Percentiles rank a stretch among this genome's conserved stretches.
Evolutionary conservation across 2,797 vertebrate genomes (phyloP).

Genomic region (Geotrypetes seraphini): DNA sequence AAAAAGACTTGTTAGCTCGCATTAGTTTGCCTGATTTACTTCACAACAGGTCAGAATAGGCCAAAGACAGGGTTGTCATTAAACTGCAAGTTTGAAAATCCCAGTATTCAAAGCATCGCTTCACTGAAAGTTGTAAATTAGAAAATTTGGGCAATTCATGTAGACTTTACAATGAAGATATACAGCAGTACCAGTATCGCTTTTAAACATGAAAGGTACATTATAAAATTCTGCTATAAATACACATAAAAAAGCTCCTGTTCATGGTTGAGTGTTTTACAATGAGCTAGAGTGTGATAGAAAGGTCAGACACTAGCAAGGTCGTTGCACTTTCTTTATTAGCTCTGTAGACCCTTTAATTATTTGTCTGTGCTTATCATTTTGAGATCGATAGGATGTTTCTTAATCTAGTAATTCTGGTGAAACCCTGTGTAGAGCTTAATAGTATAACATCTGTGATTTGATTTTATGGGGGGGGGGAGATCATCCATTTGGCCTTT

Average conservation of each 20-base stretch:
- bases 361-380: conserved; percentile 21
- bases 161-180: conserved; percentile 20
- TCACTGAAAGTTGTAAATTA: conserved; percentile 38
- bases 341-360: conserved; percentile 26
- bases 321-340: conserved; percentile 34
- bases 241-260: conserved; percentile 22
- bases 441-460: too few relatives aligned
- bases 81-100: conserved; percentile 51
- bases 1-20: conserved; percentile 57
- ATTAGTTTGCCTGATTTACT: conserved; percentile 62
- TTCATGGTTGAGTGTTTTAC: conserved; percentile 37
- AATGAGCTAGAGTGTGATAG: conserved; percentile 23
- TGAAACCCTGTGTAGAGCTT: too few relatives aligned
- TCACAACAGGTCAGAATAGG: conserved; percentile 52
- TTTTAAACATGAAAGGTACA: conserved; percentile 12
- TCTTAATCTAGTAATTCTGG: too few relatives aligned
- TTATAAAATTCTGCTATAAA: conserved; percentile 36
- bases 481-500: too few relatives aligned
- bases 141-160: conserved; percentile 30
- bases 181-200: conserved; percentile 11
- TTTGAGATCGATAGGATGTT: conserved; percentile 19
- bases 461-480: too few relatives aligned
- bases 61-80: conserved; percentile 41
- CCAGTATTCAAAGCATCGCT: conserved; percentile 38
- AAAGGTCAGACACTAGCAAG: conserved; percentile 31